These are phyloP conservation scores for Phymastichus coffea DNA, from an alignment of 1,140 invertebrate genomes.

Conservation along the genomic window DNA sequence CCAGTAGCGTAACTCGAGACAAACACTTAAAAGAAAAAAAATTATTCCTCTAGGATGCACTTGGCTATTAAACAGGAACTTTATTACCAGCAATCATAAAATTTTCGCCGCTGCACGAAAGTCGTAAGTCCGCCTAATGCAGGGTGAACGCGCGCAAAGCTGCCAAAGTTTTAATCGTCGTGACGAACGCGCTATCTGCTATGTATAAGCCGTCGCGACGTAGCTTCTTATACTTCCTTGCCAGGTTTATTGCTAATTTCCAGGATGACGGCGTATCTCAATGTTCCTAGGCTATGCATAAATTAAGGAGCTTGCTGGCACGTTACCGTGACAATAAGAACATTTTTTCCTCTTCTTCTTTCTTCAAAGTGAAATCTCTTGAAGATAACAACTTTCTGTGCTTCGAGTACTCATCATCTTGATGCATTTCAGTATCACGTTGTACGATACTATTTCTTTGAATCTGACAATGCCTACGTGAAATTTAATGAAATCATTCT, in stretches of 20 bases:
- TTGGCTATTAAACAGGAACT: constrained; percentile 22
- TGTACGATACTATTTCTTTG: no score
- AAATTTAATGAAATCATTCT: no score
- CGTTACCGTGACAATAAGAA: constrained; percentile 27
- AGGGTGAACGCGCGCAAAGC: neutral
- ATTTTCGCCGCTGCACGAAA: no score
- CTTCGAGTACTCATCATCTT: constrained; percentile 15
- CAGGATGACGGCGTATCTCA: constrained; percentile 22
- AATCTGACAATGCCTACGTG: no score
- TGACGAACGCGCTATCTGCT: constrained; percentile 15
- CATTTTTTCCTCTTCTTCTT: no score
- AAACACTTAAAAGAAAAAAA: constrained; percentile 47
- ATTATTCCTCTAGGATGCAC: constrained; percentile 45
- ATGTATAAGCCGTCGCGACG: constrained; percentile 1
- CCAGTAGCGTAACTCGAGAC: no score
- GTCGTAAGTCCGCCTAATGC: constrained; percentile 14
- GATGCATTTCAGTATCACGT: no score
- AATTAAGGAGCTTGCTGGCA: constrained; percentile 11
- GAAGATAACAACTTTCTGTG: constrained; percentile 24
- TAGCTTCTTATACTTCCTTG: constrained; percentile 5
- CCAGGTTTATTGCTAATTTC: constrained; percentile 29
- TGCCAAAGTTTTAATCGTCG: constrained; percentile 27
- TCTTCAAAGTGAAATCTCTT: constrained; percentile 10
- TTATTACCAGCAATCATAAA: constrained; percentile 29
- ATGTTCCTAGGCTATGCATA: constrained; percentile 25